phyloP scores from a whole-genome alignment of 2,113 vertebrate genomes.

The Dipodomys merriami region DNA sequence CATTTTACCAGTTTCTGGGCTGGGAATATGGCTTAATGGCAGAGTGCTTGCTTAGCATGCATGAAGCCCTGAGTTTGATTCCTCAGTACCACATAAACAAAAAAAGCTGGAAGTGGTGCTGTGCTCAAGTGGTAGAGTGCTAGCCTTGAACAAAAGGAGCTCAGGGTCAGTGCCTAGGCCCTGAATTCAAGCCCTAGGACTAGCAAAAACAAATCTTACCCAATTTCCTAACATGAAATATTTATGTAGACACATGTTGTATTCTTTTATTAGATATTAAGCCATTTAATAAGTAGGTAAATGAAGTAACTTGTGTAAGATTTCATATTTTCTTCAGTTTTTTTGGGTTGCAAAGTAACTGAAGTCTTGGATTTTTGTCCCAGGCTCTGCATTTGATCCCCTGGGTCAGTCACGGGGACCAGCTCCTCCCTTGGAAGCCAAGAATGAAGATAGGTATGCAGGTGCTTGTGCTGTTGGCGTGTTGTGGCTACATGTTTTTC shows the following conservation, averaged over 20 bases:
- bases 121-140: no score
- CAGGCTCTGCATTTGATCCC: constrained; percentile 94
- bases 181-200: no score
- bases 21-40: no score
- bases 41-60: no score
- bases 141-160: no score
- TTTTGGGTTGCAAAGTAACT: neutral
- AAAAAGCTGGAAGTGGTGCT: no score
- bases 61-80: no score
- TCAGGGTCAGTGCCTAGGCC: no score
- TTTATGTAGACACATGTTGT: constrained; percentile 8
- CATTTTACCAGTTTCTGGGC: neutral
- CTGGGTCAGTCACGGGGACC: constrained; percentile 94
- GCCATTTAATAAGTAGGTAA: constrained; percentile 32
- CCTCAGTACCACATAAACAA: no score
- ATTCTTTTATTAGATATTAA: neutral
- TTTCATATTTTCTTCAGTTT: constrained; percentile 22
- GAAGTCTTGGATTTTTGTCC: constrained; percentile 71
- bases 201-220: no score
- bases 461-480: constrained; percentile 47
- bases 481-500: neutral
- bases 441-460: constrained; percentile 94
- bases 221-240: neutral
- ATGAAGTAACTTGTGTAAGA: neutral
- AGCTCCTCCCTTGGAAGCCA: constrained; percentile 92